Conservation (phyloP, 2,888 invertebrate genomes). For the Eremobia ochroleuca region DNA sequence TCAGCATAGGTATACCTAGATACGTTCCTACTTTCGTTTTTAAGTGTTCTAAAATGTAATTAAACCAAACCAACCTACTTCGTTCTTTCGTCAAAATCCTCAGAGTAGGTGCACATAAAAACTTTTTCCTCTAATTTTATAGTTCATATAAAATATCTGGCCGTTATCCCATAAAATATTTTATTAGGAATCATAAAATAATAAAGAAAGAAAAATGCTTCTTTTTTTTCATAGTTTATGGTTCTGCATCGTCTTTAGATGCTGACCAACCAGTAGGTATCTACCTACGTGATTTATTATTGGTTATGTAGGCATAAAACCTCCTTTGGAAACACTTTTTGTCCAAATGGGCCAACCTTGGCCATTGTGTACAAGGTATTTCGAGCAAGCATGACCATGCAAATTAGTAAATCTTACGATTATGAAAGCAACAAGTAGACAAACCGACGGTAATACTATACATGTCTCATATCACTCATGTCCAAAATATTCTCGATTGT, state of each 20-base stretch:
- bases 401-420: slow-evolving; percentile 20
- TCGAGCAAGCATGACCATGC: not conserved
- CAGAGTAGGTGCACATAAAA: not conserved
- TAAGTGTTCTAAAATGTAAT: not conserved
- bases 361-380: slow-evolving; percentile 16
- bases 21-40: not conserved
- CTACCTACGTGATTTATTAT: slow-evolving; percentile 13
- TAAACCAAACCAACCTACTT: too few relatives aligned
- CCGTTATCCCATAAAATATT: slow-evolving; percentile 35
- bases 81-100: not conserved
- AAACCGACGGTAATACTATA: slow-evolving; percentile 5
- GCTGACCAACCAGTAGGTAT: slow-evolving; percentile 1
- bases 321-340: slow-evolving; percentile 1
- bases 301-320: not conserved
- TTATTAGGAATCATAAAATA: slow-evolving; percentile 26
- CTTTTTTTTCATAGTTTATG: slow-evolving; percentile 26
- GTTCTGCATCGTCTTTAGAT: not conserved
- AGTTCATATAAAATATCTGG: slow-evolving; percentile 24
- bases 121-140: slow-evolving; percentile 19
- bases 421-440: slow-evolving; percentile 7
- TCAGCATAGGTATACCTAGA: not conserved
- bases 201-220: slow-evolving; percentile 12
- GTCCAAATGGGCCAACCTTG: not conserved
- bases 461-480: slow-evolving; percentile 47
- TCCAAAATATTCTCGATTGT: slow-evolving; percentile 35